These are phyloP conservation scores for Caerostris extrusa DNA, from an alignment of 1,140 invertebrate genomes.

Conservation along the genomic window DNA sequence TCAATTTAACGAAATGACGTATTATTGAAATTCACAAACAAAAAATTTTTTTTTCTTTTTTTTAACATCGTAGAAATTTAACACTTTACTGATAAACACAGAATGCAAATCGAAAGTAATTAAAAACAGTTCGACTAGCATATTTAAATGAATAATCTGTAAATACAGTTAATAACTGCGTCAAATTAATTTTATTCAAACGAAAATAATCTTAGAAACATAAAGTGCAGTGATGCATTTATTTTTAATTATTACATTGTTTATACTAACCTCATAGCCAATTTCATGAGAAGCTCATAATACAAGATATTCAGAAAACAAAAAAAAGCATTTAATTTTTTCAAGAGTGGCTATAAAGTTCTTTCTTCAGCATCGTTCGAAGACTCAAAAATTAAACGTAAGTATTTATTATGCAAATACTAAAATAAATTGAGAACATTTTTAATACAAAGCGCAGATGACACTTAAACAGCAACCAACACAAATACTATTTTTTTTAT, in stretches of 20 bases:
- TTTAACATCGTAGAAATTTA: background rate
- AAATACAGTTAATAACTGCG: background rate
- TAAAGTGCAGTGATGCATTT: background rate
- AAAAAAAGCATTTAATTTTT: background rate
- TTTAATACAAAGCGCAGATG: slow-evolving; percentile 56
- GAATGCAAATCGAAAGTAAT: background rate
- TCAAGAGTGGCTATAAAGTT: background rate
- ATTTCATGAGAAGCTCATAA: slow-evolving; percentile 6
- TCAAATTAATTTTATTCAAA: background rate
- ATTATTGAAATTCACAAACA: too few relatives aligned
- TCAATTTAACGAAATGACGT: too few relatives aligned
- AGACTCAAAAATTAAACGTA: background rate
- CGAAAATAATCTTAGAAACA: background rate
- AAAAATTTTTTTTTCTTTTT: too few relatives aligned
- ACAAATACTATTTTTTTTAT: too few relatives aligned
- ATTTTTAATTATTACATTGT: background rate
- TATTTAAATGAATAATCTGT: background rate
- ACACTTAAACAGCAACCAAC: slow-evolving; percentile 44
- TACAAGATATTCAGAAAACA: background rate
- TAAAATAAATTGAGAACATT: slow-evolving; percentile 16
- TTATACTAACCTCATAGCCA: slow-evolving; percentile 46
- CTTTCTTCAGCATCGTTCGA: background rate
- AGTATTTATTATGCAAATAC: background rate
- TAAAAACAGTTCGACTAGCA: background rate
- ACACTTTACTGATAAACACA: background rate